These are phyloP conservation scores for Tragopan temminckii DNA, from an alignment of 2,797 vertebrate genomes.

Conservation along the genomic window DNA sequence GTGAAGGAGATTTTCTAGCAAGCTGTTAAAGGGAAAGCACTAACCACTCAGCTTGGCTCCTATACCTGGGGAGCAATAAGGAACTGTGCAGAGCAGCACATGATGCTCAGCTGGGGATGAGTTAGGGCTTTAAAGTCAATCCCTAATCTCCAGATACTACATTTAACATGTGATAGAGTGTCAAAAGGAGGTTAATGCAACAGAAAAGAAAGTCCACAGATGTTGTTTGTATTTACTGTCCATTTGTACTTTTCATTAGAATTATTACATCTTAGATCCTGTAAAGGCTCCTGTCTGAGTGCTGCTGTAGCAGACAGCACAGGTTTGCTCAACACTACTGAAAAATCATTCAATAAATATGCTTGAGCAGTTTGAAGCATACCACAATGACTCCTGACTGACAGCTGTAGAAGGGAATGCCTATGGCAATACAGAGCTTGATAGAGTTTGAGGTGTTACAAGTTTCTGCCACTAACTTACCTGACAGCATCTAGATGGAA, in stretches of 20 bases:
- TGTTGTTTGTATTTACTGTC: neutral
- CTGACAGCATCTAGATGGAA: neutral
- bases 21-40: slow-evolving; percentile 53
- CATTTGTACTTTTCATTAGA: neutral
- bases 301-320: neutral
- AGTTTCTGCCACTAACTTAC: neutral
- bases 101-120: neutral
- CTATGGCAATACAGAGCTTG: neutral
- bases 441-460: neutral
- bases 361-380: neutral
- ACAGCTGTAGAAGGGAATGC: neutral
- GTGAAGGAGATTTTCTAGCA: slow-evolving; percentile 7
- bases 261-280: neutral
- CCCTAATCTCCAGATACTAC: neutral
- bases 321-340: neutral
- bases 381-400: neutral
- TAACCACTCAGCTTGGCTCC: neutral
- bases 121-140: slow-evolving; percentile 9
- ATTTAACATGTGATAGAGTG: neutral
- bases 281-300: neutral
- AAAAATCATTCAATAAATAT: neutral
- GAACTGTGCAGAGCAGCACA: neutral
- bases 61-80: neutral
- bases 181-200: neutral
- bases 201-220: neutral